These are phyloP conservation scores for Corythaeola cristata DNA, from an alignment of 2,113 vertebrate genomes.

Conservation along the genomic window DNA sequence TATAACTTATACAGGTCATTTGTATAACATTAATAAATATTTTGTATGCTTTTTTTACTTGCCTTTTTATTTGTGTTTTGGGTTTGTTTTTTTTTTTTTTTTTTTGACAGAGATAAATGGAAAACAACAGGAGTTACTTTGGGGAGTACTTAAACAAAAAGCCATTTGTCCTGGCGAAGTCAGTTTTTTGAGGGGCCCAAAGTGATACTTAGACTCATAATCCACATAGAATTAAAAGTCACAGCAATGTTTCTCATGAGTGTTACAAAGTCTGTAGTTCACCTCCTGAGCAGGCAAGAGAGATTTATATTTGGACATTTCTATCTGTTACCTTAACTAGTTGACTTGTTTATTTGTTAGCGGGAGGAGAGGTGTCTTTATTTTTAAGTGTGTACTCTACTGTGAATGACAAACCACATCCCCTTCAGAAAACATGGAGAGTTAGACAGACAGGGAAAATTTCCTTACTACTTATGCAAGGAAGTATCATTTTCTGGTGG, in stretches of 20 bases:
- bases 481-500: not conserved
- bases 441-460: not conserved
- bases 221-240: not conserved
- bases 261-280: not conserved
- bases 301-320: not conserved
- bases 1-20: not conserved
- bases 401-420: not conserved
- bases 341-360: not conserved
- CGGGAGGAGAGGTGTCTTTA: not conserved
- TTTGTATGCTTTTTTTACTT: not conserved
- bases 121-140: not conserved
- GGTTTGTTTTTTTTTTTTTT: no score
- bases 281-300: not conserved
- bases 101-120: not conserved
- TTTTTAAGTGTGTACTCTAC: not conserved
- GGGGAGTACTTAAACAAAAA: not conserved
- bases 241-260: not conserved
- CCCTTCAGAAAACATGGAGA: not conserved
- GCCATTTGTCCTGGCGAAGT: not conserved
- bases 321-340: not conserved
- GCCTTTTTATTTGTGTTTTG: not conserved
- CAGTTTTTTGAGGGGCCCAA: not conserved
- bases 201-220: not conserved
- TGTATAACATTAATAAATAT: not conserved
- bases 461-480: not conserved